phyloP scores from a whole-genome alignment of 1,140 invertebrate genomes.

The Pseudachorutes palmiensis region DNA sequence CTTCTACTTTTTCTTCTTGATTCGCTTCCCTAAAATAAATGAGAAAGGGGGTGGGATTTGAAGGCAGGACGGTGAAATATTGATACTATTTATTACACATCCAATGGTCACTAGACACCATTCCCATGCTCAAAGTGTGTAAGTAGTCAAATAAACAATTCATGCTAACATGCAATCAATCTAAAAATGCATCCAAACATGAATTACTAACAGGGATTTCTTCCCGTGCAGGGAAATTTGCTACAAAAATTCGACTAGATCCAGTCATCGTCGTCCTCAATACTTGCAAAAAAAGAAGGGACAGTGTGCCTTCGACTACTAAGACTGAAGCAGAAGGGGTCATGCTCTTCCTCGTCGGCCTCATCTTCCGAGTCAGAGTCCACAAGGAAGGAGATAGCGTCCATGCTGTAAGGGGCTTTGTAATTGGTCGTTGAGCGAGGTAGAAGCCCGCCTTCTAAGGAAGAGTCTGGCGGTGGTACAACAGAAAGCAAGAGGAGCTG shows the following conservation, averaged over 20 bases:
- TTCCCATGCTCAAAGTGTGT: no score
- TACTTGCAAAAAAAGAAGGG: constrained; percentile 12
- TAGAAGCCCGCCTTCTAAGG: neutral
- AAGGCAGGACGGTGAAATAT: no score
- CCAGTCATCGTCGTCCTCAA: constrained; percentile 8
- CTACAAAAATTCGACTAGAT: neutral
- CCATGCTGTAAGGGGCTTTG: neutral
- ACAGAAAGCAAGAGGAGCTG: constrained; percentile 8
- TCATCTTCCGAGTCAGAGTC: neutral
- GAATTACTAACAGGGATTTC: no score
- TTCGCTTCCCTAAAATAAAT: no score
- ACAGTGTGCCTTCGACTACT: neutral
- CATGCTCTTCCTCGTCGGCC: constrained; percentile 5
- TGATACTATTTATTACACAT: no score
- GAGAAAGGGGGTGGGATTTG: no score
- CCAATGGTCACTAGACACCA: no score
- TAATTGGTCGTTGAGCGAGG: neutral
- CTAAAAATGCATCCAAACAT: no score
- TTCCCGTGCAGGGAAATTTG: no score
- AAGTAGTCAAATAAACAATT: no score
- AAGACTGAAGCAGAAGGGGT: constrained; percentile 8
- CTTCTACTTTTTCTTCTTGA: no score
- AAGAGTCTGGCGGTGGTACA: neutral
- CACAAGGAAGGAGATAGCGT: neutral
- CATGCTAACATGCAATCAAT: no score